These are phyloP conservation scores for Strigamia transsilvanica DNA, from an alignment of 2,888 invertebrate genomes.

Conservation along the genomic window DNA sequence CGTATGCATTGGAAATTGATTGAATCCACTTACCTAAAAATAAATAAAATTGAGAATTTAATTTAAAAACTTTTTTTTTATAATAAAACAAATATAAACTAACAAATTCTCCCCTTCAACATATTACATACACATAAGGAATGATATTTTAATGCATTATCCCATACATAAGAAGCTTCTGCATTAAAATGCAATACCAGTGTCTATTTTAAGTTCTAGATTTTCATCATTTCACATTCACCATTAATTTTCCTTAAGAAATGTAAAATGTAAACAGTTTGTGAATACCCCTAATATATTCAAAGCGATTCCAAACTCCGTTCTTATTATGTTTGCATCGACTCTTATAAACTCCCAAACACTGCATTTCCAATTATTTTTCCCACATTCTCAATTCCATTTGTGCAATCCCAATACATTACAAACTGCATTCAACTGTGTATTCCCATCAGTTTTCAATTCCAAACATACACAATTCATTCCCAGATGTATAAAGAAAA, in stretches of 20 bases:
- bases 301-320: not conserved
- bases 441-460: slow-evolving; percentile 26
- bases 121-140: no score
- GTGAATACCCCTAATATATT: not conserved
- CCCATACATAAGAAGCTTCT: no score
- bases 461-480: not conserved
- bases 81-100: no score
- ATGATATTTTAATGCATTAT: no score
- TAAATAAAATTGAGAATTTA: not conserved
- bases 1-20: not conserved
- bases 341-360: not conserved
- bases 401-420: not conserved
- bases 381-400: slow-evolving; percentile 17
- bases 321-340: not conserved
- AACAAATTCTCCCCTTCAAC: no score
- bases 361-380: slow-evolving; percentile 18
- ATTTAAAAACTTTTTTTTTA: not conserved
- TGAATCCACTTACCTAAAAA: not conserved
- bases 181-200: no score
- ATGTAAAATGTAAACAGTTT: no score
- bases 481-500: not conserved
- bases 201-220: no score
- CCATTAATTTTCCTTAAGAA: no score
- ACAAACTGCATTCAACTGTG: not conserved
- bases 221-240: no score